Percentiles rank a stretch among this genome's conserved stretches.
phyloP scores from a whole-genome alignment of 2,797 vertebrate species.

The Orestias chungarensis region DNA sequence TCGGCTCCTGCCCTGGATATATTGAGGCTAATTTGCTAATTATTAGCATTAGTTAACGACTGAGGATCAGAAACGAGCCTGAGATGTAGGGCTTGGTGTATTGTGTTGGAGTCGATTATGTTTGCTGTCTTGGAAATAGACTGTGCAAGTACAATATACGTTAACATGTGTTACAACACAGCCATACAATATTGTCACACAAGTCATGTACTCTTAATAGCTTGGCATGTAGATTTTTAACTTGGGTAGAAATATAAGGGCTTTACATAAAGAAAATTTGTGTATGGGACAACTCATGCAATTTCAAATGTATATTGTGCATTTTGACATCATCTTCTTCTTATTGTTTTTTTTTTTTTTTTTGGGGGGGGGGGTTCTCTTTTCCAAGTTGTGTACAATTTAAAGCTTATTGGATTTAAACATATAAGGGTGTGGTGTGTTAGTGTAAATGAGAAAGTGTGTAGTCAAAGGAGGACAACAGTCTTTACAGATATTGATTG shows the following conservation, averaged over 20 bases:
- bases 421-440: not conserved
- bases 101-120: conserved; percentile 62
- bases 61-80: conserved; percentile 55
- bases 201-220: not conserved
- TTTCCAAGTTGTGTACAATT: not conserved
- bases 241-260: not conserved
- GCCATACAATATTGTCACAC: conserved; percentile 11
- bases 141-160: conserved; percentile 42
- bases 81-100: conserved; percentile 52
- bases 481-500: too few species aligned
- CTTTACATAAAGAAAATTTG: not conserved
- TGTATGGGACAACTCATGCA: not conserved
- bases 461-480: too few species aligned
- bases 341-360: not conserved
- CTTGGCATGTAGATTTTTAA: not conserved
- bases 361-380: too few species aligned
- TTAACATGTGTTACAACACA: conserved; percentile 29
- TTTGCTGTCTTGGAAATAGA: conserved; percentile 61
- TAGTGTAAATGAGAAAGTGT: too few species aligned
- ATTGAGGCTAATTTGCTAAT: conserved; percentile 80
- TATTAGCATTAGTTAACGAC: conserved; percentile 72
- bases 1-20: conserved; percentile 78
- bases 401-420: not conserved
- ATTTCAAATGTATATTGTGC: not conserved
- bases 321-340: not conserved